A percentile compares a stretch with the other conserved stretches of the same genome.
These are phyloP conservation scores for Chiloscyllium plagiosum DNA, from an alignment of 2,113 vertebrate genomes.

Conservation along the genomic window DNA sequence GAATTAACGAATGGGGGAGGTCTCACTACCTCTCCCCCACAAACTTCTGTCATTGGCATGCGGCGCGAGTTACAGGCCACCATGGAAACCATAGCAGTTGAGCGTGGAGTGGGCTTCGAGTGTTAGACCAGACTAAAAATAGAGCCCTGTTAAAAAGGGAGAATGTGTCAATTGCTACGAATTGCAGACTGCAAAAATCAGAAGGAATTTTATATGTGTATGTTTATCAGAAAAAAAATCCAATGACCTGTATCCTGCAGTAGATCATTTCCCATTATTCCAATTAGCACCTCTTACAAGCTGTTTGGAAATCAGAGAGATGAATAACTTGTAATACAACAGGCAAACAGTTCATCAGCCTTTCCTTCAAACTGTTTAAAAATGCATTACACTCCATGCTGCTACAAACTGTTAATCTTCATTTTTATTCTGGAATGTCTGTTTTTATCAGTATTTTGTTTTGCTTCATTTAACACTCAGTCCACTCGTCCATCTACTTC, in stretches of 20 bases:
- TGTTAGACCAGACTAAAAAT: not conserved
- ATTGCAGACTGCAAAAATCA: not conserved
- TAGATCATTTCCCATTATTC: not conserved
- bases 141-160: not conserved
- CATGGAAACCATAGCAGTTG: not conserved
- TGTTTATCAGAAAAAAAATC: not conserved
- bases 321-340: not conserved
- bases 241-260: not conserved
- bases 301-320: not conserved
- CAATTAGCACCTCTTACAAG: slow-evolving; percentile 26
- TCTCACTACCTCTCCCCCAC: not conserved
- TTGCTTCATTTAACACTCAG: not conserved
- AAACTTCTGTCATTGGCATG: not conserved
- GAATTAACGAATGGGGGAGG: not conserved
- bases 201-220: not conserved
- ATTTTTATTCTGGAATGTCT: not conserved
- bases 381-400: not conserved
- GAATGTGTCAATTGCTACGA: not conserved
- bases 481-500: not conserved
- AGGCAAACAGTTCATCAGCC: not conserved
- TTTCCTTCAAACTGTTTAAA: not conserved
- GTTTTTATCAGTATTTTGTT: not conserved
- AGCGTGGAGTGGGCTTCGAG: not conserved
- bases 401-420: not conserved
- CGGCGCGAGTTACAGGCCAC: not conserved